phyloP scores from a whole-genome alignment of 2,888 invertebrate species.

The Cybosia mesomella region DNA sequence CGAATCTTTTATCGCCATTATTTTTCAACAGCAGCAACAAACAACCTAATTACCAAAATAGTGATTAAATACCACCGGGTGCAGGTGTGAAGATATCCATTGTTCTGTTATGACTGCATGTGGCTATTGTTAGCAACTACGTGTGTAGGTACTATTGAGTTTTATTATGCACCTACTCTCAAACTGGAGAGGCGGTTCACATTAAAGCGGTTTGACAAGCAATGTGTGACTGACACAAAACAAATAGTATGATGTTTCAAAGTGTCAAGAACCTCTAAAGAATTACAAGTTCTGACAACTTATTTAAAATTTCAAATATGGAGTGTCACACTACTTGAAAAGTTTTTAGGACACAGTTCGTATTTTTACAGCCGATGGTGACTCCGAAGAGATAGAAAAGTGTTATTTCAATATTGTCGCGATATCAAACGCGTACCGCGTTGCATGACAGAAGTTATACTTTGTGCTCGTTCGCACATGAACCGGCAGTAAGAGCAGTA shows the following conservation, averaged over 20 bases:
- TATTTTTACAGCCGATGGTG: not conserved
- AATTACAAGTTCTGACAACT: not conserved
- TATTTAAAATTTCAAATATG: not conserved
- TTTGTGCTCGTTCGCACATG: too few species aligned
- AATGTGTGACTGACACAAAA: conserved; percentile 29
- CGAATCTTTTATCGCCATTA: not conserved
- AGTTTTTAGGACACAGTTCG: not conserved
- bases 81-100: conserved; percentile 64
- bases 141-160: not conserved
- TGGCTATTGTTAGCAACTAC: conserved; percentile 29
- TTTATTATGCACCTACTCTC: conserved; percentile 11
- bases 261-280: not conserved
- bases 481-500: too few species aligned
- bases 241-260: conserved; percentile 3
- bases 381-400: not conserved
- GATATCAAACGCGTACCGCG: too few species aligned
- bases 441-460: too few species aligned
- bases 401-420: too few species aligned
- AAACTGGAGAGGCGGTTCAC: conserved; percentile 7
- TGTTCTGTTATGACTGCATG: conserved; percentile 54
- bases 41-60: not conserved
- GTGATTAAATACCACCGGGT: conserved; percentile 3
- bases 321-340: conserved; percentile 3
- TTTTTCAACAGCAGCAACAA: not conserved
- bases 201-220: not conserved